Conservation (phyloP, 2,797 vertebrate species). For the Enteromius anoplus region DNA sequence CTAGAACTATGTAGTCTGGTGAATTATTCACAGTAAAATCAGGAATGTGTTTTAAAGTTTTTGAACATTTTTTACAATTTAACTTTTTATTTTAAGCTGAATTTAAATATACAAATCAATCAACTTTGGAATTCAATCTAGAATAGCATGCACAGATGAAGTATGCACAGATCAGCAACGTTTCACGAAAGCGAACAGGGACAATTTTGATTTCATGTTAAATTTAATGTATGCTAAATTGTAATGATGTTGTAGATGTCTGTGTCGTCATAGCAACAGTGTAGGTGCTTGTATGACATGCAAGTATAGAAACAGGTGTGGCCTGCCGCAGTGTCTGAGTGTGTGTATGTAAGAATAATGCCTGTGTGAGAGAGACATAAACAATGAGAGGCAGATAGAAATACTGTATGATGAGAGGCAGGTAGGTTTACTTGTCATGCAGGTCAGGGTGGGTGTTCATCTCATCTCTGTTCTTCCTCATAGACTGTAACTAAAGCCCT, state of each 20-base stretch:
- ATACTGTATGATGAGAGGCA: background rate
- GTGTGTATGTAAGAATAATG: conserved; percentile 14
- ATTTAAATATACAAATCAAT: background rate
- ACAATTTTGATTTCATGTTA: background rate
- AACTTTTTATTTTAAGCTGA: background rate
- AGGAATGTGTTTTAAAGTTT: conserved; percentile 11
- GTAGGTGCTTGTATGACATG: conserved; percentile 32
- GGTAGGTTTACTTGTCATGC: conserved; percentile 74
- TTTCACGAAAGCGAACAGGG: background rate
- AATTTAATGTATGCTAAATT: conserved; percentile 26
- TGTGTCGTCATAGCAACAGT: conserved; percentile 36
- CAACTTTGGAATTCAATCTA: background rate
- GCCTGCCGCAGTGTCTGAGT: conserved; percentile 58
- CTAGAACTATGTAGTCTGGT: background rate
- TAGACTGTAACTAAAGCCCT: conserved; percentile 1
- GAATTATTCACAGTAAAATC: background rate
- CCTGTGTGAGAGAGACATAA: conserved; percentile 20
- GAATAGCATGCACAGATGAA: background rate
- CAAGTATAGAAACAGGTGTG: conserved; percentile 60
- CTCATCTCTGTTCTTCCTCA: conserved; percentile 46
- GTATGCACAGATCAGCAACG: background rate
- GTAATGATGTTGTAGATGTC: conserved; percentile 26
- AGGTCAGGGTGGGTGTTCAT: conserved; percentile 66
- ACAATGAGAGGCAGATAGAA: conserved; percentile 13
- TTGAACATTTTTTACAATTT: background rate